Percentiles rank a stretch among this genome's conserved stretches.
phyloP scores from a whole-genome alignment of 2,113 vertebrate species.

The Psammodynastes pulverulentus region DNA sequence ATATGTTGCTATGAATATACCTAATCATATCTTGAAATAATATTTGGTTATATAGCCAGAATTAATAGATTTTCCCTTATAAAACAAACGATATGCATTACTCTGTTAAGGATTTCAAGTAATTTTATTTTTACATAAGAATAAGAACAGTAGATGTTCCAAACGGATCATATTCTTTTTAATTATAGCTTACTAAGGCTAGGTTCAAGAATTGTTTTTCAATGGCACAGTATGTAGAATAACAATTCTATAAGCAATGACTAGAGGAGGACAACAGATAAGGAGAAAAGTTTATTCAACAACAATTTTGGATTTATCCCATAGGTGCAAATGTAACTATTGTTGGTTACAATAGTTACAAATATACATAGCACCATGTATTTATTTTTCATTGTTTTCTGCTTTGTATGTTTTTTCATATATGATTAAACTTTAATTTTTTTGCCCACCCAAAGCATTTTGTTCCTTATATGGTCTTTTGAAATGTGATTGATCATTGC shows the following conservation, averaged over 20 bases:
- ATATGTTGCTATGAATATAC: conserved; percentile 27
- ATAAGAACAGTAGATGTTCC: not conserved
- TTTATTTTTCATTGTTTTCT: not conserved
- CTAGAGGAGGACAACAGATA: not conserved
- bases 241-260: not conserved
- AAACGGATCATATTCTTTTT: not conserved
- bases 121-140: not conserved
- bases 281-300: not conserved
- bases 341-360: not conserved
- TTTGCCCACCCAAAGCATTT: not conserved
- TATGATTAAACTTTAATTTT: not conserved
- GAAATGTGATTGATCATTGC: not conserved
- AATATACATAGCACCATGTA: not conserved
- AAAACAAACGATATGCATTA: not conserved
- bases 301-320: not conserved
- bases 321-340: not conserved
- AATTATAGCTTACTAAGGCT: not conserved
- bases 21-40: conserved; percentile 25
- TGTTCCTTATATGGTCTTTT: not conserved
- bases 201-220: not conserved
- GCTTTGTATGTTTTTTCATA: not conserved
- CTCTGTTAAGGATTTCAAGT: not conserved
- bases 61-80: not conserved
- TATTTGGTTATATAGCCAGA: not conserved
- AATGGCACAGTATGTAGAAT: not conserved